phyloP scores from a whole-genome alignment of 2,113 vertebrate genomes.

The Tychaedon coryphoeus region DNA sequence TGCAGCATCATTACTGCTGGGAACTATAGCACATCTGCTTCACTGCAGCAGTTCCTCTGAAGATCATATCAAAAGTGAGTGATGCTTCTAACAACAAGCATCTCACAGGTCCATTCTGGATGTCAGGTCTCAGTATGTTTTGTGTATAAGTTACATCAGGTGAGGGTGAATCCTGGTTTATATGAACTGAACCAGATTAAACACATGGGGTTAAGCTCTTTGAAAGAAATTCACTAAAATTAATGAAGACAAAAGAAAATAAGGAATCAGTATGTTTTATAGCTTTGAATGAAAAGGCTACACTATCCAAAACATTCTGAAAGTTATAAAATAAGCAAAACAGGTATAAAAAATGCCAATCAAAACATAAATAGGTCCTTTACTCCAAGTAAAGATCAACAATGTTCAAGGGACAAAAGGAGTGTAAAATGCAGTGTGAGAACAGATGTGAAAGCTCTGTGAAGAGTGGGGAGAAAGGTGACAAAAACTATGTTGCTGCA shows the following conservation, averaged over 20 bases:
- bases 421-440: not conserved
- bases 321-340: not conserved
- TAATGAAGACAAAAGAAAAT: not conserved
- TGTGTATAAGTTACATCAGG: accelerated
- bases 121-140: not conserved
- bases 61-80: not conserved
- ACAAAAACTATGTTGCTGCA: not conserved
- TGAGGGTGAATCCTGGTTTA: not conserved
- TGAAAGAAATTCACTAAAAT: not conserved
- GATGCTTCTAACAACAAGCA: not conserved
- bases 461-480: not conserved
- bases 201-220: not conserved
- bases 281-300: not conserved
- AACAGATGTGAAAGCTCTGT: not conserved
- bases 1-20: not conserved
- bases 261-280: not conserved
- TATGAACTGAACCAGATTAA: not conserved
- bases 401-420: not conserved
- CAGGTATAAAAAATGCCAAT: not conserved
- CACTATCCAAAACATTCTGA: not conserved
- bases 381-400: not conserved
- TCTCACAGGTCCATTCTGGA: not conserved
- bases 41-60: not conserved
- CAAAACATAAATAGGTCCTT: not conserved
- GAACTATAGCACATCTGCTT: not conserved